phyloP scores from a whole-genome alignment of 2,797 vertebrate species.

The Kryptolebias ocellatus region DNA sequence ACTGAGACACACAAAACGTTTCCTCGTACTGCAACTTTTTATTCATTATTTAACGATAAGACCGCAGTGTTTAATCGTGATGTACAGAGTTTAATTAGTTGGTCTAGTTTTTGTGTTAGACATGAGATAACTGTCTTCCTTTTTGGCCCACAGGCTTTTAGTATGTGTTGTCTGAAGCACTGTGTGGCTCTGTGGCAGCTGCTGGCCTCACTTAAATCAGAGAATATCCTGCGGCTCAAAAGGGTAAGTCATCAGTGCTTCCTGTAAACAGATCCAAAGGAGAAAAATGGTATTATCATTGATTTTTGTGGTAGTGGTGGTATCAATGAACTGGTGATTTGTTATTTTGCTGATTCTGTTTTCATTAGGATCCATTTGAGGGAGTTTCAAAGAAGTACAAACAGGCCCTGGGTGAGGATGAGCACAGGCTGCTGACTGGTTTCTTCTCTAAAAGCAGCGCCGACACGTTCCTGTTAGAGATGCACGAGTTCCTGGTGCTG shows the following conservation, averaged over 20 bases:
- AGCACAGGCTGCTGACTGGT: conserved; percentile 74
- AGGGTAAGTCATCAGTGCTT: conserved; percentile 77
- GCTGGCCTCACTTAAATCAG: conserved; percentile 89
- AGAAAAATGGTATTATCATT: no score
- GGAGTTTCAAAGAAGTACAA: conserved; percentile 82
- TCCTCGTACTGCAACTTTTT: background rate
- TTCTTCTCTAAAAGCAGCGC: conserved; percentile 85
- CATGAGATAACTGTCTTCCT: background rate
- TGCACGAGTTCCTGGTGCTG: conserved; percentile 91
- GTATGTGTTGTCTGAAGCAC: conserved; percentile 86
- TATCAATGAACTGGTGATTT: background rate
- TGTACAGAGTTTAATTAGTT: background rate
- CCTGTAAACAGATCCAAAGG: background rate
- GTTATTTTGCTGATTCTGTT: background rate
- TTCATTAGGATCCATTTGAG: conserved; percentile 89
- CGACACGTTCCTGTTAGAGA: conserved; percentile 89
- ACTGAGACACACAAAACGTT: background rate
- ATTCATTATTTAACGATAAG: background rate
- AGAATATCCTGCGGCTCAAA: conserved; percentile 88
- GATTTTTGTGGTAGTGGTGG: background rate
- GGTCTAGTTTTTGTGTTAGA: background rate
- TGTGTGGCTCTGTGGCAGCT: conserved; percentile 90
- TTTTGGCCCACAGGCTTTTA: conserved; percentile 81
- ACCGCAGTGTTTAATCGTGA: background rate
- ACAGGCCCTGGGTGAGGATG: conserved; percentile 69